Conservation (phyloP, 1,140 invertebrate species). For the Drosophila pectinifera region DNA sequence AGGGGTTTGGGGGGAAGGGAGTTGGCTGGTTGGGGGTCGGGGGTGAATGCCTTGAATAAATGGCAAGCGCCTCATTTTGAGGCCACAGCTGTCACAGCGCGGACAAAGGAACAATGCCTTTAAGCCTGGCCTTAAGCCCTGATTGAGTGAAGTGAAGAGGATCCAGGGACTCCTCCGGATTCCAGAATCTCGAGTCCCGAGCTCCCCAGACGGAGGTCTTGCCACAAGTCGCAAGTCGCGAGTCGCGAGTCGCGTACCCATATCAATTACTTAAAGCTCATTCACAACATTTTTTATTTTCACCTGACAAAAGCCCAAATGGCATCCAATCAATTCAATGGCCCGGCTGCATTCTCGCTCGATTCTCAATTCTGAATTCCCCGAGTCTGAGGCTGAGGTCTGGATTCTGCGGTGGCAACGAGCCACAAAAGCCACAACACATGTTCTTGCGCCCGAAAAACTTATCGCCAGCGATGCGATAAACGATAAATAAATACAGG, state of each 20-base stretch:
- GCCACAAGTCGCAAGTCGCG: conserved; percentile 7
- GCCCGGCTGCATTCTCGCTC: conserved; percentile 26
- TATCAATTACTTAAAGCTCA: conserved; percentile 85
- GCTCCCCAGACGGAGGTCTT: conserved; percentile 10
- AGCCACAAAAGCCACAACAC: conserved; percentile 69
- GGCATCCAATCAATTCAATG: conserved; percentile 81
- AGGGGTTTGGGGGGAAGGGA: conserved; percentile 7
- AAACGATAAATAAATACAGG: conserved; percentile 82
- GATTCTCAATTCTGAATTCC: conserved; percentile 15
- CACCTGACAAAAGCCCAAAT: conserved; percentile 84
- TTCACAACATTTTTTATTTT: conserved; percentile 85
- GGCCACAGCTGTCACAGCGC: conserved; percentile 73
- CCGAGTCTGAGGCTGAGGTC: conserved; percentile 17
- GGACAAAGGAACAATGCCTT: conserved; percentile 80
- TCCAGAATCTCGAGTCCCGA: conserved; percentile 8
- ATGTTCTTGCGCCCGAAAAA: conserved; percentile 85
- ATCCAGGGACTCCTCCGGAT: conserved; percentile 3
- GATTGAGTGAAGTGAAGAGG: conserved; percentile 70
- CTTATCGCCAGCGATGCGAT: conserved; percentile 82
- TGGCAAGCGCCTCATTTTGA: conserved; percentile 81
- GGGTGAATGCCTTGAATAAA: conserved; percentile 76
- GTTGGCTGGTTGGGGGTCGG: conserved; percentile 1
- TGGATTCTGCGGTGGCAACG: conserved; percentile 54
- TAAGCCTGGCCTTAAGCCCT: conserved; percentile 48
- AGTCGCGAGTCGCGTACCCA: conserved; percentile 62